A percentile compares a stretch with the other conserved stretches of the same genome.
Evolutionary conservation across 2,797 vertebrate species (phyloP).

Genomic region (Pipistrellus kuhlii): DNA sequence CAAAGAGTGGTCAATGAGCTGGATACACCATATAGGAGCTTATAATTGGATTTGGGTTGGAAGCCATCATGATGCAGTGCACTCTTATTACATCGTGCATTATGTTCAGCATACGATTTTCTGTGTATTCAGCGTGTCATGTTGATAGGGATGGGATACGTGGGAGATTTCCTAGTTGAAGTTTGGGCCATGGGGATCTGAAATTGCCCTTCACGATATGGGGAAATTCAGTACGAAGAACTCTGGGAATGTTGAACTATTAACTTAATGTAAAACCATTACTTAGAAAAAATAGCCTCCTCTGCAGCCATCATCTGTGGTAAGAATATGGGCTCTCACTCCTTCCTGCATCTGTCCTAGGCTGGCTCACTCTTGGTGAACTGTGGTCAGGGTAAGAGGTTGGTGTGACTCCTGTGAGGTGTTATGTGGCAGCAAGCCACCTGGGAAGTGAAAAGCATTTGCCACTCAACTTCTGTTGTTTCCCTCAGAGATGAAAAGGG

Average conservation of each 20-base stretch:
- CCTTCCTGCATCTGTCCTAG: not conserved
- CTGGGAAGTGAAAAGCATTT: accelerated
- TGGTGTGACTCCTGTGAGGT: not conserved
- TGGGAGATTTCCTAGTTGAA: not conserved
- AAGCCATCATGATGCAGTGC: not conserved
- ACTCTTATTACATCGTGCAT: not conserved
- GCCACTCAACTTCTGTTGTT: not conserved
- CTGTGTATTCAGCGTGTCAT: not conserved
- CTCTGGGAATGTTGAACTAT: not conserved
- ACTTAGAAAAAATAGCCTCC: conserved; percentile 15
- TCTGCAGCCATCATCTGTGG: not conserved
- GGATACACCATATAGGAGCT: not conserved
- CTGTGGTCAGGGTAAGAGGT: not conserved
- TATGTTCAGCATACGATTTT: conserved; percentile 13
- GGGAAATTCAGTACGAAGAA: conserved; percentile 30
- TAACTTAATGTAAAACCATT: conserved; percentile 30
- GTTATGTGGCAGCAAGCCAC: conserved; percentile 16
- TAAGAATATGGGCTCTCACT: not conserved
- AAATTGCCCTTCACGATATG: not conserved
- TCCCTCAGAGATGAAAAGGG: conserved; percentile 26
- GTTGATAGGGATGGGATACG: not conserved
- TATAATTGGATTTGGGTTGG: conserved; percentile 1
- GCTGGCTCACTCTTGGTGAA: not conserved
- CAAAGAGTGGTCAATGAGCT: not conserved
- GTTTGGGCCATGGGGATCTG: not conserved